These are phyloP conservation scores for Pemphigus obesinymphae DNA, from an alignment of 1,140 invertebrate genomes.

Conservation along the genomic window DNA sequence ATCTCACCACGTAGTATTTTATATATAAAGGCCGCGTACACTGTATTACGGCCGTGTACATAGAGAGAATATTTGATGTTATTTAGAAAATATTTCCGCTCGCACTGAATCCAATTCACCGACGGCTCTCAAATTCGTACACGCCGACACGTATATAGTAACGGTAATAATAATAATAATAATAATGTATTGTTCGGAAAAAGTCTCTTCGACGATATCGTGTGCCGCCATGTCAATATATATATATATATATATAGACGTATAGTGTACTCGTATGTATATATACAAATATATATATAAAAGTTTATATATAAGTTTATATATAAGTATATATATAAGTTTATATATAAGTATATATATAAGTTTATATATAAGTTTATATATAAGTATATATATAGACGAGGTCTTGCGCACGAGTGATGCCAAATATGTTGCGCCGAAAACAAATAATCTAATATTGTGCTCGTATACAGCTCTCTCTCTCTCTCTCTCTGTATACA, in stretches of 20 bases:
- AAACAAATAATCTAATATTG: constrained; percentile 36
- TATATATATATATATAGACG: background rate
- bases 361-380: too few relatives aligned
- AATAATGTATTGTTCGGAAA: background rate
- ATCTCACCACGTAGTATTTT: too few relatives aligned
- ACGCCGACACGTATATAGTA: too few relatives aligned
- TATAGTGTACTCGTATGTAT: background rate
- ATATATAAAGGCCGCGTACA: too few relatives aligned
- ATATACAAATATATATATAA: too few relatives aligned
- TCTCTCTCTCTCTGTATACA: too few relatives aligned
- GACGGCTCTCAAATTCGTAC: background rate
- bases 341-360: too few relatives aligned
- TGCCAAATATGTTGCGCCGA: background rate
- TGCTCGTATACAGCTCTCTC: background rate
- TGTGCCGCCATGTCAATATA: background rate
- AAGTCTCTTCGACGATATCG: background rate
- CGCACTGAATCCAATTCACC: background rate
- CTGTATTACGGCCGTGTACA: too few relatives aligned
- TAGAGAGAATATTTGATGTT: background rate
- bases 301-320: too few relatives aligned
- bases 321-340: too few relatives aligned
- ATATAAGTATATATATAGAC: too few relatives aligned
- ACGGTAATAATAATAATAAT: too few relatives aligned
- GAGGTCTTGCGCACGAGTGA: background rate
- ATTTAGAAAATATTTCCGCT: background rate